Evolutionary conservation across 2,113 vertebrate species (phyloP).

Genomic region (Pluvialis apricaria): DNA sequence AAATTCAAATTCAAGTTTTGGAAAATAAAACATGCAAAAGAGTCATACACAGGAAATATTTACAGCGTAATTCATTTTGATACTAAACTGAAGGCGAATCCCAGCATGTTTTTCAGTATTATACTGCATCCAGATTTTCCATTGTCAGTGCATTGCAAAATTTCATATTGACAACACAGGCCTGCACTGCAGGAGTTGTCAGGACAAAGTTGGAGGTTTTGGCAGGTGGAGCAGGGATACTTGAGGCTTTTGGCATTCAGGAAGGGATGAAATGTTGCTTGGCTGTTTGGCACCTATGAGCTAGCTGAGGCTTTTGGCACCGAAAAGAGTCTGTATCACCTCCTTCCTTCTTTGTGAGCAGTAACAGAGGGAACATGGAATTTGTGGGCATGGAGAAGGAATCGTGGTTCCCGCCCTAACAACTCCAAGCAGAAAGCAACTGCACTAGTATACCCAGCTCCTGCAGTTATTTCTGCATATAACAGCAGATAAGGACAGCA

Average conservation of each 20-base stretch:
- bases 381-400: slow-evolving; percentile 25
- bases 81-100: neutral
- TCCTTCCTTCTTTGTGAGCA: slow-evolving; percentile 43
- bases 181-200: slow-evolving; percentile 55
- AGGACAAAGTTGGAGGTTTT: slow-evolving; percentile 59
- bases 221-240: slow-evolving; percentile 55
- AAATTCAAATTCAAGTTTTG: slow-evolving; percentile 26
- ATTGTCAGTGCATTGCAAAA: slow-evolving; percentile 50
- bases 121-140: slow-evolving; percentile 55
- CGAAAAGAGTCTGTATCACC: slow-evolving; percentile 41
- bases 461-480: neutral
- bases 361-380: slow-evolving; percentile 36
- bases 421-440: neutral
- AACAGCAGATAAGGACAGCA: neutral
- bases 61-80: slow-evolving; percentile 1
- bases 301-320: slow-evolving; percentile 60
- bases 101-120: slow-evolving; percentile 32
- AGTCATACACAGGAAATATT: slow-evolving; percentile 40
- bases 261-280: slow-evolving; percentile 61
- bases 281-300: slow-evolving; percentile 59
- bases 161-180: slow-evolving; percentile 50
- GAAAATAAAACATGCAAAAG: slow-evolving; percentile 9
- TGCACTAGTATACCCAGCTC: neutral
- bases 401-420: neutral
- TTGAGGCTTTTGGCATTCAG: slow-evolving; percentile 62